These are phyloP conservation scores for Loris lydekkerianus DNA, from an alignment of 2,797 vertebrate species.

Conservation along the genomic window DNA sequence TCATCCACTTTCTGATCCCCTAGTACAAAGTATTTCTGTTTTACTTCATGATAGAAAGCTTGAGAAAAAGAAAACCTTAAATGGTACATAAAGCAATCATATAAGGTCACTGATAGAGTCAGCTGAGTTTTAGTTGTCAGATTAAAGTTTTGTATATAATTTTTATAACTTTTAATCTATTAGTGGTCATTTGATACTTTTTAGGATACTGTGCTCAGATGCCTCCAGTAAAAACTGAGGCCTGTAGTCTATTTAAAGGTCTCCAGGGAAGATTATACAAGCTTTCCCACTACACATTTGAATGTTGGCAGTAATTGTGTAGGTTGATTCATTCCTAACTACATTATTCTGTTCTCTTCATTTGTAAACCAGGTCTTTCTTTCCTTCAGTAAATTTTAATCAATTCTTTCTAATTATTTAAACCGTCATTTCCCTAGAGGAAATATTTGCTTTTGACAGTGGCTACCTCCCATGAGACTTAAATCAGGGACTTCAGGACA, in stretches of 20 bases:
- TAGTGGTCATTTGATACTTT: constrained; percentile 40
- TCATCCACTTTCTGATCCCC: background rate
- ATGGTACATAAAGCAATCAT: background rate
- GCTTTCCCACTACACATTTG: background rate
- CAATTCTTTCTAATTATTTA: constrained; percentile 65
- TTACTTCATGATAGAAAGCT: constrained; percentile 49
- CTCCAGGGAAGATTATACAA: background rate
- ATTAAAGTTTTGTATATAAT: constrained; percentile 52
- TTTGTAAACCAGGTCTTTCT: constrained; percentile 45
- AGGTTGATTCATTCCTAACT: background rate
- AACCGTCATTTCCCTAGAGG: constrained; percentile 29
- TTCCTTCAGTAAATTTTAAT: constrained; percentile 42
- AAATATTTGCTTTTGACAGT: constrained; percentile 41
- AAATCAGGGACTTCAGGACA: constrained; percentile 33
- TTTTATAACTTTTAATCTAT: constrained; percentile 45
- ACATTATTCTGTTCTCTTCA: background rate
- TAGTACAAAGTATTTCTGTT: constrained; percentile 21
- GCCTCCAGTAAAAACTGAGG: constrained; percentile 37
- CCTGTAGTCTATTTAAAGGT: constrained; percentile 58
- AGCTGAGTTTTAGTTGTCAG: background rate
- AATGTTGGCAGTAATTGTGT: background rate
- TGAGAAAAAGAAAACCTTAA: constrained; percentile 51
- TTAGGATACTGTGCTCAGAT: constrained; percentile 58
- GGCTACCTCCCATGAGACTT: constrained; percentile 12
- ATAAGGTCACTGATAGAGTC: constrained; percentile 9